Conservation (phyloP, 1,140 invertebrate genomes). For the Monochamus saltuarius region DNA sequence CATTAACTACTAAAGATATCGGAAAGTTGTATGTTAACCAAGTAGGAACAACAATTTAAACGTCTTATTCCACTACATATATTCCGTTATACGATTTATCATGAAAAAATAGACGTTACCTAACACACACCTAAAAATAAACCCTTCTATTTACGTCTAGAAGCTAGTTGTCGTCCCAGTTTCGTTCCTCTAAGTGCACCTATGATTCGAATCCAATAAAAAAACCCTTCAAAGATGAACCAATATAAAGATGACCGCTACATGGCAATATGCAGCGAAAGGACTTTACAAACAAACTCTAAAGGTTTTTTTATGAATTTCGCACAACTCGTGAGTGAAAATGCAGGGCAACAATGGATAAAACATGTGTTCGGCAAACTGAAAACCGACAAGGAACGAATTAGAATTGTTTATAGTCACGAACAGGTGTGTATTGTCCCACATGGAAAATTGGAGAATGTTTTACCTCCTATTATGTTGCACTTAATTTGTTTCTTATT, state of each 20-base stretch:
- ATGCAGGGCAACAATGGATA: constrained; percentile 56
- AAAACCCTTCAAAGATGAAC: too few species aligned
- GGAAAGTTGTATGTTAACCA: too few species aligned
- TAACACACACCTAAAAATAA: too few species aligned
- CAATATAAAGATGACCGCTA: constrained; percentile 13
- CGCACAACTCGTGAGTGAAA: constrained; percentile 53
- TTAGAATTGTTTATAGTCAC: constrained; percentile 56
- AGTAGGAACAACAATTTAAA: too few species aligned
- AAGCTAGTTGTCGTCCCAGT: too few species aligned
- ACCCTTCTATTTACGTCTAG: too few species aligned
- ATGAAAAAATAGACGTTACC: too few species aligned
- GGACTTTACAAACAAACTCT: constrained; percentile 60
- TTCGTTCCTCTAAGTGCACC: background rate
- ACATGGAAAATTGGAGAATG: background rate
- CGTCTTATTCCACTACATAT: too few species aligned
- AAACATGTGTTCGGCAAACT: constrained; percentile 56
- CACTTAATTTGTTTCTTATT: background rate
- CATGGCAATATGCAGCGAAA: constrained; percentile 56
- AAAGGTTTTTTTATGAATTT: constrained; percentile 63
- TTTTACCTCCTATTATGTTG: background rate
- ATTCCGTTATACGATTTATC: too few species aligned
- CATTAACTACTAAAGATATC: too few species aligned
- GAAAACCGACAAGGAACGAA: constrained; percentile 55
- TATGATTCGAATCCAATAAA: too few species aligned
- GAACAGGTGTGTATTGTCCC: constrained; percentile 51